Evolutionary conservation across 2,888 invertebrate species (phyloP), one percentile per base, ranked within the genome.

Genomic region (Heliconius sara): DNA sequence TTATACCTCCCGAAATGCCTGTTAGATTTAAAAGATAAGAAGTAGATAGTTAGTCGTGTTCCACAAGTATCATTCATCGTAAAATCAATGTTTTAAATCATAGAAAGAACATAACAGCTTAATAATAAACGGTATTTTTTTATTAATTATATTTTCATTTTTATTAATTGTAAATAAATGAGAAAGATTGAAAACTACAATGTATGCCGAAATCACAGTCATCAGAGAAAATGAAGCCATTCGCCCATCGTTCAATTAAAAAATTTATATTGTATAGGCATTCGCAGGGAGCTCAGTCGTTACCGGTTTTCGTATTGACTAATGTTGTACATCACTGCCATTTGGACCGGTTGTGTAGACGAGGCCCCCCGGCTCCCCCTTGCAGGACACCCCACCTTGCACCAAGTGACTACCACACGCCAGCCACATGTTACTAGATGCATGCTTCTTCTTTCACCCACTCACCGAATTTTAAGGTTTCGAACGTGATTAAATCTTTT

Each of bases 241-340:
- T 83, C 83, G 74, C 79, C n/a, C 77, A 81, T 81, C 79, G 74
- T 83, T 81, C 84, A 84, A 85, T 85, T 85, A 85, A 85, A 84
- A 85, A 83, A 39, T 81, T 82, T 84, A 85, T 85, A 81, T 80
- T 80, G 82, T 82, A 81, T 81, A 79, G 81, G 79, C 79, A 82
- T 83, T 85, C 81, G 84, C 81, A 81, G 83, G 80, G 80, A 83
- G 80, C 82, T 83, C 82, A 82, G 79, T 84, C 80, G 85, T 89
- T 91, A 91, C 91, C 91, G 90, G 91, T 91, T 92, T 89, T 89
- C 86, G 87, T 89, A 88, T 89, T 88, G 88, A 87, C 89, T 89
- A 89, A 89, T 89, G 87, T 86, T 88, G 89, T 87, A 89, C 89
- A 90, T 89, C 91, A 90, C 89, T 89, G 88, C 86, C 86, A 86